These are phyloP conservation scores for Calliopum simillimum DNA, from an alignment of 2,888 invertebrate species.

Conservation along the genomic window DNA sequence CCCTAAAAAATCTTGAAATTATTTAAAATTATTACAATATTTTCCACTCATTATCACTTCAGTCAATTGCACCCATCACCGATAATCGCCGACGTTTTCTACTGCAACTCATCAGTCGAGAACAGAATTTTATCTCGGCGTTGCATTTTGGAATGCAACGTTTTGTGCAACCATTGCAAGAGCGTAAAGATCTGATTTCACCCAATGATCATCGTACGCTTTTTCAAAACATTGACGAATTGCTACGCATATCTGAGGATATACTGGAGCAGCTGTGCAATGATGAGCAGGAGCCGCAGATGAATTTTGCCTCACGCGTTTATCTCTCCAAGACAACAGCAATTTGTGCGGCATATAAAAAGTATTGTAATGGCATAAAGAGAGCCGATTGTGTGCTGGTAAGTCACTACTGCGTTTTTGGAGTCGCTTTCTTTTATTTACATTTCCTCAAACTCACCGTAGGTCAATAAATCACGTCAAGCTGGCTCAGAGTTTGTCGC, in stretches of 20 bases:
- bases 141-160: conserved; percentile 83
- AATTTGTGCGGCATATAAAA: conserved; percentile 82
- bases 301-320: conserved; percentile 75
- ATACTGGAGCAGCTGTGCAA: conserved; percentile 80
- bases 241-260: conserved; percentile 81
- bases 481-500: conserved; percentile 83
- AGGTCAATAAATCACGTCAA: conserved; percentile 79
- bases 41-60: neutral
- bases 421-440: conserved; percentile 1
- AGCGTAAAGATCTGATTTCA: conserved; percentile 81
- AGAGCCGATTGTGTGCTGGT: conserved; percentile 87
- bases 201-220: conserved; percentile 81
- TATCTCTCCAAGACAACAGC: conserved; percentile 80
- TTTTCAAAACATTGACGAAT: conserved; percentile 89
- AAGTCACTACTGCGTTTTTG: conserved; percentile 44
- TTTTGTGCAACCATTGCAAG: conserved; percentile 80
- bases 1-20: too few species aligned
- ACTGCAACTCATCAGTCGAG: conserved; percentile 79
- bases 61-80: conserved; percentile 67
- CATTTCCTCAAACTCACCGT: neutral
- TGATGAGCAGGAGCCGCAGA: conserved; percentile 79
- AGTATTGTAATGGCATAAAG: conserved; percentile 86
- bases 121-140: conserved; percentile 82
- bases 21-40: too few species aligned
- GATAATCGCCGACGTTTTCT: conserved; percentile 77